Evolutionary conservation across 2,797 vertebrate species (phyloP).

Genomic region (Neosilurus mollespiculum): DNA sequence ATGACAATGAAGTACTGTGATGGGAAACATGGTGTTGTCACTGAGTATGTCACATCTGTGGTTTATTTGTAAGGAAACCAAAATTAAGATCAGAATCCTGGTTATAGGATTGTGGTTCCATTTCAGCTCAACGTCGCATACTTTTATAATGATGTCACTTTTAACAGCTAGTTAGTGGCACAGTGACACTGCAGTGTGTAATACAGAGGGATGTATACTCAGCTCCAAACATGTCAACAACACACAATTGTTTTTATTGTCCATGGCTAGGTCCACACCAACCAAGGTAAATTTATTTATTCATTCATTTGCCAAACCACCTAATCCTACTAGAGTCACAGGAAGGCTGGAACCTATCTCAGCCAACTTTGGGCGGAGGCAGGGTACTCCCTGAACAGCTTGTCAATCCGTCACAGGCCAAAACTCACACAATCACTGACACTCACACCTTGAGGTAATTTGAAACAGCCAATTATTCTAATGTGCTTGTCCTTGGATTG

Average conservation of each 20-base stretch:
- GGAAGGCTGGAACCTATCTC: too few relatives aligned
- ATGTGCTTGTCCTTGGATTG: too few relatives aligned
- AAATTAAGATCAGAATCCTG: conserved; percentile 10
- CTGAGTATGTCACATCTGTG: conserved; percentile 16
- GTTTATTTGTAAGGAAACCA: conserved; percentile 17
- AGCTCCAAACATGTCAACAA: background rate
- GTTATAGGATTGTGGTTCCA: conserved; percentile 19
- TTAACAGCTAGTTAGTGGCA: conserved; percentile 13
- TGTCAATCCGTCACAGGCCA: too few relatives aligned
- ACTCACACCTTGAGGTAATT: too few relatives aligned
- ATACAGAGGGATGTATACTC: background rate
- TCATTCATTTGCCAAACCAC: too few relatives aligned
- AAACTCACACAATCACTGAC: too few relatives aligned
- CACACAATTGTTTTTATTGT: background rate
- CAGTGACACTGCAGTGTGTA: conserved; percentile 15
- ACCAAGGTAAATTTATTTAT: too few relatives aligned
- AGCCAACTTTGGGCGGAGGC: too few relatives aligned
- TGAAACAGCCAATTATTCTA: too few relatives aligned
- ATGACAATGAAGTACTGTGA: background rate
- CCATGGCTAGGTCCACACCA: too few relatives aligned
- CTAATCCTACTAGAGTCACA: too few relatives aligned
- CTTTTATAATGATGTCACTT: conserved; percentile 12
- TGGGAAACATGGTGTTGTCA: background rate
- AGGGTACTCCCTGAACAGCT: too few relatives aligned
- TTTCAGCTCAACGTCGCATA: background rate